Conservation (phyloP, 2,113 vertebrate species). For the Pogonocichla stellata region DNA sequence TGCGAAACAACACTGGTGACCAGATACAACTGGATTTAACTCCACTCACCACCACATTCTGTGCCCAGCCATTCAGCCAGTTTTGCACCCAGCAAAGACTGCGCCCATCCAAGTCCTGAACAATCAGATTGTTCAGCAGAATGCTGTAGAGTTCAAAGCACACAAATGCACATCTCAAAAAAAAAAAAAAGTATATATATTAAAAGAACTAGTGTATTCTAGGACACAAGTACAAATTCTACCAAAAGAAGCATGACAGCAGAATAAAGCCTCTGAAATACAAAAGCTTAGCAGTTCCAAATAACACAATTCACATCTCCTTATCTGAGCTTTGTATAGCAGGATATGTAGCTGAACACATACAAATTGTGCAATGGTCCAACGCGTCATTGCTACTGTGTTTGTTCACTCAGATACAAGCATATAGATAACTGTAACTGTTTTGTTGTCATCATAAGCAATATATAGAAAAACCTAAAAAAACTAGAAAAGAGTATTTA, state of each 20-base stretch:
- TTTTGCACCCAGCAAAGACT: not conserved
- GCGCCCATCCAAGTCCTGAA: not conserved
- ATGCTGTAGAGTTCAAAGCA: not conserved
- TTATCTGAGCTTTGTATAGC: not conserved
- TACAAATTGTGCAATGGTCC: not conserved
- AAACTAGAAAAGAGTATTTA: not conserved
- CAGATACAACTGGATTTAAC: not conserved
- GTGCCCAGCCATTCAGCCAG: not conserved
- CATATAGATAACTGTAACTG: not conserved
- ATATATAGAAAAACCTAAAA: not conserved
- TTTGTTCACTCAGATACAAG: not conserved
- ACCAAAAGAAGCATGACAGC: not conserved
- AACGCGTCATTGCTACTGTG: not conserved
- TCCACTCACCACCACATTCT: not conserved
- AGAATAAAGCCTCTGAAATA: not conserved
- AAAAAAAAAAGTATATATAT: not conserved
- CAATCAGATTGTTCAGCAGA: not conserved
- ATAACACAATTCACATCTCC: not conserved
- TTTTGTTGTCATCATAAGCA: not conserved
- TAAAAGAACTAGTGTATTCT: not conserved
- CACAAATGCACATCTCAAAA: not conserved
- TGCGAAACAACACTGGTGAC: not conserved
- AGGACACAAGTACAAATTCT: not conserved
- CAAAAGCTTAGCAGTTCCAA: not conserved
- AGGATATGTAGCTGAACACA: not conserved